A percentile compares a stretch with the other conserved stretches of the same genome.
Evolutionary conservation across 2,888 invertebrate genomes (phyloP).

Genomic region (Abrostola triplasia): DNA sequence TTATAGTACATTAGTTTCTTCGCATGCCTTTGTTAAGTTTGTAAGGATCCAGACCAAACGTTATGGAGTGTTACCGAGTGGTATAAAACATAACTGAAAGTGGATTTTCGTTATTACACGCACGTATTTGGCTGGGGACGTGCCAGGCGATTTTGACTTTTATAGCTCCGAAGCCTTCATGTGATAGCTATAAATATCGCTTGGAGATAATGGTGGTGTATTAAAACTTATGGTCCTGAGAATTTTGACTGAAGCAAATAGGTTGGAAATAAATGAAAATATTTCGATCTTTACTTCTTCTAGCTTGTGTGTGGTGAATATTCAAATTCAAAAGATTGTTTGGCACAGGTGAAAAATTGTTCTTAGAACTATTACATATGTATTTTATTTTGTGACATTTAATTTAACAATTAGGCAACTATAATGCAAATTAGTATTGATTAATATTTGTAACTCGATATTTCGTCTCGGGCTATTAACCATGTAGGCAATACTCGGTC

Average conservation of each 20-base stretch:
- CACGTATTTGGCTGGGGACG: conserved; percentile 64
- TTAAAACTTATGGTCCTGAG: conserved; percentile 55
- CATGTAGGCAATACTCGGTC: too few relatives aligned
- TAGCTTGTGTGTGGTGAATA: too few relatives aligned
- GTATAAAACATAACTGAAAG: conserved; percentile 78
- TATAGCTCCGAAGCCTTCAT: conserved; percentile 56
- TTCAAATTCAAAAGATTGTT: too few relatives aligned
- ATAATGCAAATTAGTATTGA: too few relatives aligned
- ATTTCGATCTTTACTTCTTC: too few relatives aligned
- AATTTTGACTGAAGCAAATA: conserved; percentile 25
- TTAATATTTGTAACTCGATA: too few relatives aligned
- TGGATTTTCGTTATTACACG: conserved; percentile 76
- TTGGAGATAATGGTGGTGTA: conserved; percentile 54
- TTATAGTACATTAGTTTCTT: neutral
- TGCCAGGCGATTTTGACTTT: conserved; percentile 70
- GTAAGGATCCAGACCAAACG: conserved; percentile 56
- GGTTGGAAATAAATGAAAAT: neutral
- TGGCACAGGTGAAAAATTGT: too few relatives aligned
- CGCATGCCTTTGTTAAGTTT: conserved; percentile 24
- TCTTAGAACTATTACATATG: too few relatives aligned
- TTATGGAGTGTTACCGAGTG: conserved; percentile 71
- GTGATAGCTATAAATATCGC: conserved; percentile 61
- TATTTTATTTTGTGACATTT: too few relatives aligned
- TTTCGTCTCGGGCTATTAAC: too few relatives aligned
- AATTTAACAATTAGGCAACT: too few relatives aligned